A percentile compares a stretch with the other conserved stretches of the same genome.
These are phyloP conservation scores for Choristoneura fumiferana DNA, from an alignment of 1,140 invertebrate species.

Conservation along the genomic window DNA sequence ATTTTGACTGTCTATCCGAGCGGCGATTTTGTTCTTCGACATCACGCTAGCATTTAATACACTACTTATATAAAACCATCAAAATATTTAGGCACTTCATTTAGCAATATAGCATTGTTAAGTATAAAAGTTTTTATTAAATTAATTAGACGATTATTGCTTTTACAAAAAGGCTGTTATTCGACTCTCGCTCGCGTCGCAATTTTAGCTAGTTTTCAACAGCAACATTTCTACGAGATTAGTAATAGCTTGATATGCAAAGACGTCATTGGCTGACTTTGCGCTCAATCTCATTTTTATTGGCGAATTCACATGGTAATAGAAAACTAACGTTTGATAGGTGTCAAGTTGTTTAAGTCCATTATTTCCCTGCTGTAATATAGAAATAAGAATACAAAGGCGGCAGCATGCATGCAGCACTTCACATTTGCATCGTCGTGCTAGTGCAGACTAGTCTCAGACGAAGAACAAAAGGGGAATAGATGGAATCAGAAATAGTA, in stretches of 20 bases:
- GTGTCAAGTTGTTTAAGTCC: background rate
- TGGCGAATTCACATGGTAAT: slow-evolving; percentile 24
- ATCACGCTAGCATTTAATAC: slow-evolving; percentile 78
- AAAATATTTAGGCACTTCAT: slow-evolving; percentile 70
- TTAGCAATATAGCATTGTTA: slow-evolving; percentile 67
- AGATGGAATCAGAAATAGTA: too few species aligned
- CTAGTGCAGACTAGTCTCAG: too few species aligned
- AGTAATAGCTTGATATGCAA: slow-evolving; percentile 43
- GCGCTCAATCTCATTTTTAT: slow-evolving; percentile 23
- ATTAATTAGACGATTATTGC: slow-evolving; percentile 37
- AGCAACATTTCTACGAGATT: slow-evolving; percentile 61
- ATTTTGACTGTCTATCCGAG: slow-evolving; percentile 80
- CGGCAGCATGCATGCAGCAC: too few species aligned
- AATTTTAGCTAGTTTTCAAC: slow-evolving; percentile 55
- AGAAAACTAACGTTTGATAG: background rate
- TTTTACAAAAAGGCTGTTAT: slow-evolving; percentile 44
- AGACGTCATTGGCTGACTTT: background rate
- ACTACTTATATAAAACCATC: slow-evolving; percentile 48
- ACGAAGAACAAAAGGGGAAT: too few species aligned
- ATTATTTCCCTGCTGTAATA: too few species aligned
- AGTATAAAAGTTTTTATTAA: slow-evolving; percentile 63
- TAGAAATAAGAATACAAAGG: too few species aligned
- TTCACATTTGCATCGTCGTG: too few species aligned
- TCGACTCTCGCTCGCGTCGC: slow-evolving; percentile 67
- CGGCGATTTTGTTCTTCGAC: slow-evolving; percentile 85